These are phyloP conservation scores for Bhutanitis thaidina DNA, from an alignment of 2,888 invertebrate genomes.

Conservation along the genomic window DNA sequence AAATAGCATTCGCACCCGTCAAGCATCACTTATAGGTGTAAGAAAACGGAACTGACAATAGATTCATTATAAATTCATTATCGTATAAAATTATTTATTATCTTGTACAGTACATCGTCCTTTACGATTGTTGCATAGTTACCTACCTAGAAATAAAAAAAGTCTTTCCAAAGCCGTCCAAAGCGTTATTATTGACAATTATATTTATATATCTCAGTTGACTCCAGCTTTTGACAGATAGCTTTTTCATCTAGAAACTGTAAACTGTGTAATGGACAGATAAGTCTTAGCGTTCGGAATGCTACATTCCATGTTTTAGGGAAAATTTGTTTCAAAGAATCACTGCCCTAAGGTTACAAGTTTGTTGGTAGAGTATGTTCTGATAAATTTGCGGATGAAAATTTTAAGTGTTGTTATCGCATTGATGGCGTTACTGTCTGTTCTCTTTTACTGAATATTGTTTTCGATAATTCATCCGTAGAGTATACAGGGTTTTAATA, in stretches of 20 bases:
- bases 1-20: slow-evolving; percentile 8
- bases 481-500: slow-evolving; percentile 13
- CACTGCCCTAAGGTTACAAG: slow-evolving; percentile 16
- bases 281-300: slow-evolving; percentile 14
- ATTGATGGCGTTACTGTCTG: background rate
- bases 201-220: slow-evolving; percentile 7
- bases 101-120: slow-evolving; percentile 10
- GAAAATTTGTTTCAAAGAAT: slow-evolving; percentile 9
- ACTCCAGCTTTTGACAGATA: slow-evolving; percentile 19
- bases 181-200: slow-evolving; percentile 22
- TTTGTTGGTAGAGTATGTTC: background rate
- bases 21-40: slow-evolving; percentile 1
- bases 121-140: slow-evolving; percentile 6
- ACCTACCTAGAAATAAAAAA: slow-evolving; percentile 17
- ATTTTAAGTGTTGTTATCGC: background rate
- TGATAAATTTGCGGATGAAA: background rate
- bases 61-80: slow-evolving; percentile 21
- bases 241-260: slow-evolving; percentile 5
- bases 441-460: background rate
- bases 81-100: slow-evolving; percentile 18
- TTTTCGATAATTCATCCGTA: slow-evolving; percentile 4
- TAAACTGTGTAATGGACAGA: background rate
- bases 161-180: slow-evolving; percentile 35
- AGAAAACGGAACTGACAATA: slow-evolving; percentile 20
- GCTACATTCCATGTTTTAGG: slow-evolving; percentile 17